A percentile compares a stretch with the other conserved stretches of the same genome.
Evolutionary conservation across 1,140 invertebrate genomes (phyloP).

Genomic region (Linepithema humile): DNA sequence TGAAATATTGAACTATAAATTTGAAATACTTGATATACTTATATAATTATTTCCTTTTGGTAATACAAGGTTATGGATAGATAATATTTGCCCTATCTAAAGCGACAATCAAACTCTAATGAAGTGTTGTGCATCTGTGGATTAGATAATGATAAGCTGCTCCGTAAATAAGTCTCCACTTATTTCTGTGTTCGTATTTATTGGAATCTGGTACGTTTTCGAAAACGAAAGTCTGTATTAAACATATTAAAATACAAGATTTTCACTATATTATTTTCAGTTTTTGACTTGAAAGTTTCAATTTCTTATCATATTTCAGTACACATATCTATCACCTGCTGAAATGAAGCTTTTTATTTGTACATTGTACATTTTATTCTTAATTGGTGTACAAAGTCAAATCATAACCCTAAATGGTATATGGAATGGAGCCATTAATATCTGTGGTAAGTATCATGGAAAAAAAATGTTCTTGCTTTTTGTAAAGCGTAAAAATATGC

Average conservation of each 20-base stretch:
- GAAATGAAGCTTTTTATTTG: slow-evolving; percentile 25
- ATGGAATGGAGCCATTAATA: slow-evolving; percentile 66
- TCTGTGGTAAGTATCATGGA: slow-evolving; percentile 6
- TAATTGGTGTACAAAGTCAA: slow-evolving; percentile 20
- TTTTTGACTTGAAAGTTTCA: too few relatives aligned
- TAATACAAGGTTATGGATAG: slow-evolving; percentile 2
- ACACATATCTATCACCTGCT: not conserved
- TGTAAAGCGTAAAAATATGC: too few relatives aligned
- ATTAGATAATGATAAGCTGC: not conserved
- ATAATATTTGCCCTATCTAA: slow-evolving; percentile 1
- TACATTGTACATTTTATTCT: not conserved
- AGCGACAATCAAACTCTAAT: slow-evolving; percentile 7
- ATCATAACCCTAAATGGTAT: slow-evolving; percentile 67
- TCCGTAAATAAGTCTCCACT: not conserved
- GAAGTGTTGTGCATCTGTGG: not conserved
- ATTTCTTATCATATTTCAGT: too few relatives aligned
- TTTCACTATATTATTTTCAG: not conserved
- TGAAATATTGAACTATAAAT: too few relatives aligned
- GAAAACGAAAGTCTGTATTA: not conserved
- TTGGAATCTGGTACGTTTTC: not conserved
- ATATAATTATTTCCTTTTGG: not conserved
- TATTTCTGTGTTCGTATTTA: not conserved
- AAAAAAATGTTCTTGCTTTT: not conserved
- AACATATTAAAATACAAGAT: not conserved
- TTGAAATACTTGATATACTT: too few relatives aligned